A percentile compares a stretch with the other conserved stretches of the same genome.
Evolutionary conservation across 2,888 invertebrate species (phyloP).

Genomic region (Xanthorhoe spadicearia): DNA sequence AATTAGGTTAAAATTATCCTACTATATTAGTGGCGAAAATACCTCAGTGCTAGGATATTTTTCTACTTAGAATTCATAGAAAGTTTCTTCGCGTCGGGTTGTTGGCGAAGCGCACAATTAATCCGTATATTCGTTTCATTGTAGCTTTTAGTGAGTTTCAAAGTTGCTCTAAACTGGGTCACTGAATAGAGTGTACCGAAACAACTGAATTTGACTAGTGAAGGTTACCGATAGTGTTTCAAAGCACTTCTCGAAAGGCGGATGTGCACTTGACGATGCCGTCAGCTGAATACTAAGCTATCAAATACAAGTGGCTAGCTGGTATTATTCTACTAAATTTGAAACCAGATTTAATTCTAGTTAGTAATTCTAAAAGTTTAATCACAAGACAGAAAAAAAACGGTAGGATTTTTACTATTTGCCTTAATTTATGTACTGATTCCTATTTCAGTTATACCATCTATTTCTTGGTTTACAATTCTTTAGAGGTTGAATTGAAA

Average conservation of each 20-base stretch:
- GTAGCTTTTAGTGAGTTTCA: constrained; percentile 17
- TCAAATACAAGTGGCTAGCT: background rate
- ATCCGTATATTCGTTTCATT: constrained; percentile 20
- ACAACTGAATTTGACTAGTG: constrained; percentile 25
- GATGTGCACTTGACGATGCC: background rate
- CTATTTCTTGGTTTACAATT: no score
- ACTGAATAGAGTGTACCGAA: constrained; percentile 22
- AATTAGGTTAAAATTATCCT: no score
- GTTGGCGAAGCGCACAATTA: constrained; percentile 17
- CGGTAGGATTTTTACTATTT: no score
- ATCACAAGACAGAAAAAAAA: no score
- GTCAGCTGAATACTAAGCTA: constrained; percentile 1
- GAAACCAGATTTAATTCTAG: background rate
- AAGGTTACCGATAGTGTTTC: constrained; percentile 16
- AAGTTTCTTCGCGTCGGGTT: constrained; percentile 17
- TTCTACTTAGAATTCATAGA: background rate
- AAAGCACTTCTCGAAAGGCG: constrained; percentile 6
- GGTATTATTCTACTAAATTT: background rate
- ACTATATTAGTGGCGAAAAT: no score
- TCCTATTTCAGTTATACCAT: no score
- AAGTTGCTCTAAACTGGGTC: constrained; percentile 31
- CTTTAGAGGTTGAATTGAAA: no score
- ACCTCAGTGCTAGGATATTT: no score
- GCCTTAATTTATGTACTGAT: no score
- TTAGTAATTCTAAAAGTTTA: no score